Conservation (phyloP, 2,797 vertebrate species). For the Vireo griseus region DNA sequence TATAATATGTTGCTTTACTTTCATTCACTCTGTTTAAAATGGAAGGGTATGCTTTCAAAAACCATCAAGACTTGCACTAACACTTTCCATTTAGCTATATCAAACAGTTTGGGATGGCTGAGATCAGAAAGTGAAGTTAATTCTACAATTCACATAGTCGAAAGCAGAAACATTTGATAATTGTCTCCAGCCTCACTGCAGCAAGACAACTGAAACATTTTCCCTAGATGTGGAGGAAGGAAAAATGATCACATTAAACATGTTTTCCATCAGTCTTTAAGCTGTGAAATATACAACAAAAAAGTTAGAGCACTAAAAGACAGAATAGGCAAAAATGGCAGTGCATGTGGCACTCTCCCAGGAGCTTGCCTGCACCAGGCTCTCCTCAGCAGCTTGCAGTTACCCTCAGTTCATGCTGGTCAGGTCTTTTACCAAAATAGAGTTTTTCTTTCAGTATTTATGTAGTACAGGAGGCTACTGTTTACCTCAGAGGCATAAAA, state of each 20-base stretch:
- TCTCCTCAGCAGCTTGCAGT: constrained; percentile 24
- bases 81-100: background rate
- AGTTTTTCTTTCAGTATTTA: constrained; percentile 64
- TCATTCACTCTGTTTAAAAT: background rate
- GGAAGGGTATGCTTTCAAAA: background rate
- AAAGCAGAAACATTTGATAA: background rate
- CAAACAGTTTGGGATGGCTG: background rate
- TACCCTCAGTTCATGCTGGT: constrained; percentile 49
- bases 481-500: constrained; percentile 64
- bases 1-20: background rate
- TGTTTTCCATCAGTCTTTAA: background rate
- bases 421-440: constrained; percentile 50
- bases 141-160: background rate
- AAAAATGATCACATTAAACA: background rate
- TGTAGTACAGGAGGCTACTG: constrained; percentile 57
- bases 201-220: background rate
- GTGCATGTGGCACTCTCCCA: background rate
- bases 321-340: constrained; percentile 33
- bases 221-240: background rate
- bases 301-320: background rate
- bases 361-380: background rate
- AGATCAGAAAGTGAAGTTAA: background rate
- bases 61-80: background rate
- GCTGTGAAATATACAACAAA: background rate
- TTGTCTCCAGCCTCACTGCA: background rate